Base-by-base conservation (phyloP, 2,113 vertebrate species). In the Sinocyclocheilus anophthalmus region DNA sequence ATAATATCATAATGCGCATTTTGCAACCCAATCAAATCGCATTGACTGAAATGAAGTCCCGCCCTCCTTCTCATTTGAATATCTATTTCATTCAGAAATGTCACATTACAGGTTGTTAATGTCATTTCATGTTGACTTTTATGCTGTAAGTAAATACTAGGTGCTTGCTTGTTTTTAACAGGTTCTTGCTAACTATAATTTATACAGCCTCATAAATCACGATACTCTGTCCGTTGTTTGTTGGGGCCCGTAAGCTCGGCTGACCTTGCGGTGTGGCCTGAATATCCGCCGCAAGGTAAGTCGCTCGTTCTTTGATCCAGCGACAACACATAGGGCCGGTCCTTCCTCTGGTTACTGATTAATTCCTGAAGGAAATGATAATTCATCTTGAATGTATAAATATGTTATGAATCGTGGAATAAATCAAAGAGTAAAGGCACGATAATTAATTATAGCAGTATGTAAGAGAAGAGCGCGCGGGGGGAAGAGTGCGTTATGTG, bases 351-450 rank as follows among this genome's bases (percentile, higher is more conserved):
- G 87, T 88, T 94, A 92, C 92, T 95, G 94, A 95, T 95, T 94
- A 95, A 94, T 95, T 94, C 94, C 93, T 93, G 91, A 90, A 95
- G 94, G 93, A 94, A 94, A 94, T 95, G 92, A 95, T 94, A 91
- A 95, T 96, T 95, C 93, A 93, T 94, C 94, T 94, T 92, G 93
- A 94, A 95, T 93, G 92, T 93, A 94, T 95, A 94, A 96, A 96
- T 95, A 95, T 93, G 93, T 95, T 96, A 96, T 95, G 94, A 95
- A 95, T 93, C 88, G 90, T 88, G 89, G 91, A 93, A 95, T 93
- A 94, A 95, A 94, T 96, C 94, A 94, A 93, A 95, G 93, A 93
- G 93, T 92, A 92, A 93, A 83, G 92, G 91, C 91, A 93, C 92
- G 93, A 94, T 95, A 94, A 95, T 95, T 95, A 94, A 96, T 95